Evolutionary conservation across 1,140 invertebrate species (phyloP), one percentile per base, ranked within the genome.

Genomic region (Hypothenemus hampei): DNA sequence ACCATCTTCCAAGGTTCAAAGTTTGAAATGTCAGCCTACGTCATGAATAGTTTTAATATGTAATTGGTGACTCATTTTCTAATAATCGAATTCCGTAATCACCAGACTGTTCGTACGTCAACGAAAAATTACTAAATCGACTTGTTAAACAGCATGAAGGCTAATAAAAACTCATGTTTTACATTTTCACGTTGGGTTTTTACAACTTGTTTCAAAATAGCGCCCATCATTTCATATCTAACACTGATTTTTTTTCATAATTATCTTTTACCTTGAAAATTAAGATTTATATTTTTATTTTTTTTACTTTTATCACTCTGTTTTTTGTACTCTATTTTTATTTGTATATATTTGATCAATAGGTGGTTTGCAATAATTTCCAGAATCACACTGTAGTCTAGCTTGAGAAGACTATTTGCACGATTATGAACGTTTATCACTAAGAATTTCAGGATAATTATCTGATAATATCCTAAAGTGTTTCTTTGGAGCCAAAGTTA

Each of bases 31-130:
- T 6, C 35, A 39, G 11, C 35, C 45, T 35, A 48, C 45, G 31
- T 48, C 45, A 48, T 49, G 20, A n/a, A 39, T 23, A 33, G n/a
- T 36, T 21, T 49, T 49, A 24, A 37, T 37, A 49, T 19, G 47
- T 49, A 49, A 49, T 49, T 33, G 33, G 47, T 49, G 47, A 49
- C 33, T 49, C 47, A 49, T 39, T 35, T 29, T 21, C 6, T 49
- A n/a, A 23, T 16, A 37, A 33, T 49, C 20, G 10, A 49, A 49
- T 37, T 19, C 33, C 47, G 36, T 36, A 49, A 49, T 39, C 11
- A 35, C 16, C 35, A 3, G 15, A 6, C 4, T n/a, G n/a, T n/a
- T n/a, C n/a, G n/a, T n/a, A n/a, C n/a, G n/a, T n/a, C n/a, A n/a
- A n/a, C n/a, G n/a, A n/a, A n/a, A n/a, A n/a, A n/a, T n/a, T n/a